Evolutionary conservation across 2,113 vertebrate species (phyloP), one percentile per base, ranked within the genome.

Genomic region (Lates calcarifer): DNA sequence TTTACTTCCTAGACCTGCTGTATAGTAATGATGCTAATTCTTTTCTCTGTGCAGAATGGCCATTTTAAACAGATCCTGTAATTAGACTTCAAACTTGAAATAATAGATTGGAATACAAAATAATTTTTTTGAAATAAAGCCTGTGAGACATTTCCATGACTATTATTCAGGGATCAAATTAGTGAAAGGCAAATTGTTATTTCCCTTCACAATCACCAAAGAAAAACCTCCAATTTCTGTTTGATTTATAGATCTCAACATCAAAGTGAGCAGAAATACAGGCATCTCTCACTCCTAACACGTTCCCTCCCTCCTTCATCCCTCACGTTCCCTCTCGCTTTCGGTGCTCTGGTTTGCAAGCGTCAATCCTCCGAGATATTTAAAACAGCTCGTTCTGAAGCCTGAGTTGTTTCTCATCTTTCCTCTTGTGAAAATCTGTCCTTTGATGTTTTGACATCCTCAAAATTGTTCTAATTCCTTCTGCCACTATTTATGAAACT

Each of bases 361-460:
- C 18, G 6, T 79, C 81, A 33, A 9, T 81, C 85, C 74, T 71
- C 77, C 10, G 67, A 90, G 37, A 79, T 77, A 65, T 89, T 86
- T 35, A 68, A 85, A 85, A 63, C 28, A 1, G 60, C 31, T 77
- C 45, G 13, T 75, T 43, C 63, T 64, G 47, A 85, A 77, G 63
- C 53, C 55, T 7, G 43, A 51, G 6, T 64, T 83, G 63, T 89
- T 82, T 83, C 81, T 77, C 63, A 75, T 81, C 64, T 71, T 18
- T 63, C 12, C 62, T 74, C 74, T 79, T 31, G 47, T 84, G 68
- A 58, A 81, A 83, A 79, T 84, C 58, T 24, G 1, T 64, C 51
- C 71, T 90, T 84, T 91, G 63, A 90, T 78, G 57, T 86, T 83
- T 58, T 61, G 14, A 74, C 79, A 70, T 77, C 77, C 35, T 86